Conservation (phyloP, 2,113 vertebrate species). For the Hydrochoerus hydrochaeris region DNA sequence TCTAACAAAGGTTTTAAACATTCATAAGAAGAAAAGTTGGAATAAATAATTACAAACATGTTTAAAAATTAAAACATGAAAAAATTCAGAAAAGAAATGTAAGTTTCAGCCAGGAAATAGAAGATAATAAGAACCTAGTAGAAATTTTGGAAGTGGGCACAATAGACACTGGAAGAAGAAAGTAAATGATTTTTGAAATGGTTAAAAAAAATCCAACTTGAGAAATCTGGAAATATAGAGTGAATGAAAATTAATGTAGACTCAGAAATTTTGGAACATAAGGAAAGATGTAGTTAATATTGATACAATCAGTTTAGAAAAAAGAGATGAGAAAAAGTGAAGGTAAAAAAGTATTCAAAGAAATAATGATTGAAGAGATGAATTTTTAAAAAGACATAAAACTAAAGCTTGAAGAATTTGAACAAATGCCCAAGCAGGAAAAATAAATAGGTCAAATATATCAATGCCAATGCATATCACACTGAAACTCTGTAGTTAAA, state of each 20-base stretch:
- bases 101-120: neutral
- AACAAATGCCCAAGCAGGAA: neutral
- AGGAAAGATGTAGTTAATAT: neutral
- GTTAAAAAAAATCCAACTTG: neutral
- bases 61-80: neutral
- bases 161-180: neutral
- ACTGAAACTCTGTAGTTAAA: neutral
- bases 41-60: neutral
- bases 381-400: neutral
- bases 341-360: neutral
- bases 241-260: neutral
- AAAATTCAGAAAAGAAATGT: neutral
- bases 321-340: neutral
- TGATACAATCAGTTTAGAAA: neutral
- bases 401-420: neutral
- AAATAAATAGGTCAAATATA: neutral
- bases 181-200: neutral
- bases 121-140: neutral
- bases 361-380: neutral
- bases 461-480: neutral
- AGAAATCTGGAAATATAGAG: neutral
- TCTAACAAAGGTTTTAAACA: neutral
- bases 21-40: neutral
- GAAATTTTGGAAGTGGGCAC: neutral
- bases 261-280: neutral